Evolutionary conservation across 2,113 vertebrate species (phyloP).

Genomic region (Lasiurus borealis): DNA sequence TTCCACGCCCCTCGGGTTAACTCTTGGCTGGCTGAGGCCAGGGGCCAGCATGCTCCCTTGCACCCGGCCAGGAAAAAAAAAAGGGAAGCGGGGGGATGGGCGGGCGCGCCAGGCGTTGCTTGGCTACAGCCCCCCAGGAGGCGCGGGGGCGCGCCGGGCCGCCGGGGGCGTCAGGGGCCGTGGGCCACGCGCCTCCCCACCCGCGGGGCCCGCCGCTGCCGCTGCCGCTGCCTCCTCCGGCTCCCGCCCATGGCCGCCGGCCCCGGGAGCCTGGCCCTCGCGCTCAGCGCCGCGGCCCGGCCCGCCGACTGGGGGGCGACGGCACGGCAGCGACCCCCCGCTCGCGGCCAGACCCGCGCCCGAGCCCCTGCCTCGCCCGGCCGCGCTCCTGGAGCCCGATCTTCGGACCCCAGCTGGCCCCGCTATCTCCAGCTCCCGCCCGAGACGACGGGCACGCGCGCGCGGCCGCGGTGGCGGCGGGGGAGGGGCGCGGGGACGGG

Average conservation of each 20-base stretch:
- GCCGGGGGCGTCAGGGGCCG: slow-evolving; percentile 57
- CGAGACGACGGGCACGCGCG: slow-evolving; percentile 47
- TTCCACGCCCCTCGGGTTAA: slow-evolving; percentile 69
- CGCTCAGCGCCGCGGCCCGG: slow-evolving; percentile 37
- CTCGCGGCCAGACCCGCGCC: slow-evolving; percentile 55
- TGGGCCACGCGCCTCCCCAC: slow-evolving; percentile 60
- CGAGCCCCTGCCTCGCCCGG: not conserved
- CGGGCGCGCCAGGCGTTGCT: slow-evolving; percentile 66
- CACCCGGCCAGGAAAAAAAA: slow-evolving; percentile 63
- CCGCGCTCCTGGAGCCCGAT: not conserved
- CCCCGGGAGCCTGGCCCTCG: slow-evolving; percentile 59
- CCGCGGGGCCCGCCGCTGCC: slow-evolving; percentile 63
- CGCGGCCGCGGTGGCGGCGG: slow-evolving; percentile 42
- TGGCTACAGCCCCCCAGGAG: slow-evolving; percentile 62
- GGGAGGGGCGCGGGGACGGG: slow-evolving; percentile 53
- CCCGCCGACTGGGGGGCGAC: slow-evolving; percentile 13
- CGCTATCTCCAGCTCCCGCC: slow-evolving; percentile 57
- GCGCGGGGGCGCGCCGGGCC: slow-evolving; percentile 56
- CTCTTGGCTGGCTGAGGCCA: slow-evolving; percentile 40
- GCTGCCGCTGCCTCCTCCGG: slow-evolving; percentile 59
- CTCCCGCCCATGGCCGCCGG: slow-evolving; percentile 70
- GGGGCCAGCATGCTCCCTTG: slow-evolving; percentile 76
- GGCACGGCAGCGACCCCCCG: slow-evolving; percentile 40
- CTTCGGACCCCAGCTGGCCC: slow-evolving; percentile 21
- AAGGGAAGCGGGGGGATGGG: slow-evolving; percentile 64